Evolutionary conservation across 2,888 invertebrate species (phyloP), one percentile per base, ranked within the genome.

Genomic region (Nysson spinosus): DNA sequence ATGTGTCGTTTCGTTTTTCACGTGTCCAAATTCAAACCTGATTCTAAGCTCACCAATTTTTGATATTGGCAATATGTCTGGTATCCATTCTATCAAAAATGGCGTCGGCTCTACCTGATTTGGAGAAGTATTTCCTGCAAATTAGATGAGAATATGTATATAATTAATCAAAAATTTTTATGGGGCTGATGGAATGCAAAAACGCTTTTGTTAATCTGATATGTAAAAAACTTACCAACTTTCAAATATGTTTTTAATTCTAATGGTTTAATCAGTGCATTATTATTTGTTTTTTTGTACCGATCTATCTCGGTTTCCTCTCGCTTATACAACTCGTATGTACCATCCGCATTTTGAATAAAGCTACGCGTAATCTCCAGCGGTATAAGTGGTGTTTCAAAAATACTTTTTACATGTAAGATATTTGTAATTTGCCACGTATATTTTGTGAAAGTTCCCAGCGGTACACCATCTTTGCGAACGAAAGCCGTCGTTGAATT

Each of bases 51-150:
- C 92, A 4, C 95, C 95, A 66, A 94, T 91, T 75, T 91, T 90
- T 26, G 92, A 92, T 67, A 90, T 88, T 4, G 92, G 92, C 47
- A 93, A 88, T 51, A 93, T 90, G 80, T 93, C 92, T 0, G 94
- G 93, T 58, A 92, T 92, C 95, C 95, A 95, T 82, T 94, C 93
- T 35, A 95, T 91, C 20, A 92, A 88, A 80, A 95, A 92, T 12
- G 91, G 92, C 52, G 90, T 92, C 65, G 90, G 91, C 43, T 92
- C 90, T 54, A 89, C 88, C 79, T 90, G 89, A 75, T 89, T 89
- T 26, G 88, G 85, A 19, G 89, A 86, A 24, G 88, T 89, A 72
- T 88, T 88, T 43, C 75, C 82, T 73, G 28, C n/a, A 52, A 69
- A 39, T 51, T 43, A 42, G 49, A 49, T 28, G 35, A 20, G 6